Percentiles rank a stretch among this genome's conserved stretches.
Evolutionary conservation across 1,140 invertebrate species (phyloP).

Genomic region (Drosophila pectinifera): DNA sequence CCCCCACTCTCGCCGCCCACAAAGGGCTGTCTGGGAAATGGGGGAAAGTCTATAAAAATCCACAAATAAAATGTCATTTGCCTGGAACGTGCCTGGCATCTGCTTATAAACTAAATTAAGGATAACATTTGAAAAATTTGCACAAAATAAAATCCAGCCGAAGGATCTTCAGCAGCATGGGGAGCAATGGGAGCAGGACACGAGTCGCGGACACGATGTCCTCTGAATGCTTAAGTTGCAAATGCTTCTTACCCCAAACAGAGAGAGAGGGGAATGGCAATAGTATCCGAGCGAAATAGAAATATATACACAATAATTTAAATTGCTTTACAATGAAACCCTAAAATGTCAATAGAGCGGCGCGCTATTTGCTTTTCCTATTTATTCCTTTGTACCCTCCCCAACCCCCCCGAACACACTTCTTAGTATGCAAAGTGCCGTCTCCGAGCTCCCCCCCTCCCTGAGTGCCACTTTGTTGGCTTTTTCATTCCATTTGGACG

Average conservation of each 20-base stretch:
- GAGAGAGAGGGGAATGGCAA: background rate
- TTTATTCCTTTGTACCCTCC: conserved; percentile 41
- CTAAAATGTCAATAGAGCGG: conserved; percentile 79
- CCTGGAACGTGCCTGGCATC: conserved; percentile 79
- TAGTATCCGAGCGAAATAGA: conserved; percentile 61
- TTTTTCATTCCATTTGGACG: conserved; percentile 51
- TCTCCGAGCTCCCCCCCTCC: no score
- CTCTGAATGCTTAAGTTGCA: conserved; percentile 76
- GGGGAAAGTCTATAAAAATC: conserved; percentile 80
- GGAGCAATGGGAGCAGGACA: conserved; percentile 38
- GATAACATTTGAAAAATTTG: conserved; percentile 84
- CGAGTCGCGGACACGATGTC: conserved; percentile 74
- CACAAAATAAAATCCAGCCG: conserved; percentile 81
- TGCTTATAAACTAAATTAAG: conserved; percentile 84
- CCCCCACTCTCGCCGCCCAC: conserved; percentile 1
- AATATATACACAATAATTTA: conserved; percentile 82
- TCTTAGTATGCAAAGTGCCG: conserved; percentile 78
- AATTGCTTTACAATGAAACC: conserved; percentile 84
- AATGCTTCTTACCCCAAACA: conserved; percentile 52
- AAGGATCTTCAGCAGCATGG: conserved; percentile 9
- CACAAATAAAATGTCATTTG: conserved; percentile 84
- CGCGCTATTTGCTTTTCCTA: conserved; percentile 73
- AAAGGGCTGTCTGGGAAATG: conserved; percentile 8
- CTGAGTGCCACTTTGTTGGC: conserved; percentile 54
- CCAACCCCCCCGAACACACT: background rate